A percentile compares a stretch with the other conserved stretches of the same genome.
phyloP scores from a whole-genome alignment of 1,140 invertebrate species.

The Antheraea mylitta region DNA sequence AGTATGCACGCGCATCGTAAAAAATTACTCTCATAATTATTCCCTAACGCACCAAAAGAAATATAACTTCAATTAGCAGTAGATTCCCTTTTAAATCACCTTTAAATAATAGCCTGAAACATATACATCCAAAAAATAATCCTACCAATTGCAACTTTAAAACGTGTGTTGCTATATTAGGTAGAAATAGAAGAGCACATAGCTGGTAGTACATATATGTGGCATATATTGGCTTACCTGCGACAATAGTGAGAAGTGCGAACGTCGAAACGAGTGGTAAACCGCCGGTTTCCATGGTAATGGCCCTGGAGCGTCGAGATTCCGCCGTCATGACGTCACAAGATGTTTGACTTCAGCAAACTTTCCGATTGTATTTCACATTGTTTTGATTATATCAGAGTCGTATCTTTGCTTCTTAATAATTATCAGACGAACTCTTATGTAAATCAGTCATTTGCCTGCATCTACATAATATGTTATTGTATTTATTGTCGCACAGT shows the following conservation, averaged over 20 bases:
- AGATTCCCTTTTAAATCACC: no score
- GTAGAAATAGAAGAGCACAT: neutral
- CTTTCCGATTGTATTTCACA: neutral
- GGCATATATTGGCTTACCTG: conserved; percentile 45
- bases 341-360: conserved; percentile 28
- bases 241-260: conserved; percentile 67
- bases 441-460: neutral
- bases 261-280: conserved; percentile 67
- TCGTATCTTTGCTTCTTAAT: conserved; percentile 1
- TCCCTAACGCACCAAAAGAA: no score
- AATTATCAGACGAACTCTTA: neutral
- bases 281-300: conserved; percentile 66
- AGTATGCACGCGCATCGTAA: no score
- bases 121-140: no score
- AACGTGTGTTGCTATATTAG: no score
- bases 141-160: no score
- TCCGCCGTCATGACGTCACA: conserved; percentile 55
- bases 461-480: neutral
- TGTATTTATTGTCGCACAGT: neutral
- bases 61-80: no score
- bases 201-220: neutral
- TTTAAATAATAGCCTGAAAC: no score
- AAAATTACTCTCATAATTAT: no score
- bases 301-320: conserved; percentile 43
- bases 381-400: neutral